phyloP scores from a whole-genome alignment of 2,797 vertebrate species.

The Telmatherina bonti region DNA sequence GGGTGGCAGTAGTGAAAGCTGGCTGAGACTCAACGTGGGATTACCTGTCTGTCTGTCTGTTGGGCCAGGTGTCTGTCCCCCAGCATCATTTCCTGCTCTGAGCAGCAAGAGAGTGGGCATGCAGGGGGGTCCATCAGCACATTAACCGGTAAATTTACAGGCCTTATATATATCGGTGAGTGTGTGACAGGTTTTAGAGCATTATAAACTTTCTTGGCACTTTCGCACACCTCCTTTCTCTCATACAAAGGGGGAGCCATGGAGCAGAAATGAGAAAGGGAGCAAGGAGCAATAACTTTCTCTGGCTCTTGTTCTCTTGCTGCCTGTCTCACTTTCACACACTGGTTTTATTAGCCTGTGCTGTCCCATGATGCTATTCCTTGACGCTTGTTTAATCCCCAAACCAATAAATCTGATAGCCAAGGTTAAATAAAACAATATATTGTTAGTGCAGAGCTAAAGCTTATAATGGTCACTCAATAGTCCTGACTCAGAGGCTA shows the following conservation, averaged over 20 bases:
- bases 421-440: conserved; percentile 73
- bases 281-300: conserved; percentile 51
- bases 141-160: conserved; percentile 79
- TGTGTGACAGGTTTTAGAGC: conserved; percentile 79
- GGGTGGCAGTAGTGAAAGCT: conserved; percentile 62
- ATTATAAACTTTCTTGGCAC: conserved; percentile 82
- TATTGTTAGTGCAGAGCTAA: conserved; percentile 50
- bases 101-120: conserved; percentile 11
- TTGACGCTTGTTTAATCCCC: conserved; percentile 68
- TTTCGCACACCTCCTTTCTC: conserved; percentile 45
- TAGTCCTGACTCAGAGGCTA: conserved; percentile 41
- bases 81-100: conserved; percentile 32
- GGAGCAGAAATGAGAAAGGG: conserved; percentile 26
- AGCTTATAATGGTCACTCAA: conserved; percentile 62
- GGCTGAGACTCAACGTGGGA: conserved; percentile 43
- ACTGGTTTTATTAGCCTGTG: conserved; percentile 63
- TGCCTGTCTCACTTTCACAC: conserved; percentile 61
- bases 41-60: conserved; percentile 16
- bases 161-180: conserved; percentile 74
- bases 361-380: conserved; percentile 63
- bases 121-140: conserved; percentile 51
- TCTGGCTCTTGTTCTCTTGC: conserved; percentile 39
- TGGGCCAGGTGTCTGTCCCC: conserved; percentile 13
- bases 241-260: conserved; percentile 26
- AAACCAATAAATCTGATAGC: conserved; percentile 70